Conservation (phyloP, 1,140 invertebrate species). For the Spodoptera litura region DNA sequence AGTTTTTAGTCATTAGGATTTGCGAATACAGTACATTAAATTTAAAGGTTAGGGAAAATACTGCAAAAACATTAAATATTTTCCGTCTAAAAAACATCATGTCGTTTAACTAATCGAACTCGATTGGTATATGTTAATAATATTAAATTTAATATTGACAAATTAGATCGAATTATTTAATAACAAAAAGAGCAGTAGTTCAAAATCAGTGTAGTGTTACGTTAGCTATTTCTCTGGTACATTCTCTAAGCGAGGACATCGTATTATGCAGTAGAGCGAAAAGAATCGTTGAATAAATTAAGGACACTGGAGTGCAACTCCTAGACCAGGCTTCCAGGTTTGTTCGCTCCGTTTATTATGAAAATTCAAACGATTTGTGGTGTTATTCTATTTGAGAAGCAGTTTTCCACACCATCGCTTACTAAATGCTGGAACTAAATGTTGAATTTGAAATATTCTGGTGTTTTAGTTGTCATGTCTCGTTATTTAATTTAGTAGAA, state of each 20-base stretch:
- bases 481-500: no score
- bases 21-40: no score
- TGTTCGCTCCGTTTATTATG: conserved; percentile 26
- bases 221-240: not conserved
- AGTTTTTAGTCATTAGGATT: no score
- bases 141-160: no score
- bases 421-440: not conserved
- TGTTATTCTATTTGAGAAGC: conserved; percentile 21
- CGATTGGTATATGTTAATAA: no score
- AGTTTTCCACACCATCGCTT: not conserved
- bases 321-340: conserved; percentile 6
- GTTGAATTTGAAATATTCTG: not conserved
- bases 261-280: conserved; percentile 27
- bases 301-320: conserved; percentile 6
- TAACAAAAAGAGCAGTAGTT: no score
- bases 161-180: no score
- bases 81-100: no score
- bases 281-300: conserved; percentile 40
- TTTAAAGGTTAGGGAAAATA: no score
- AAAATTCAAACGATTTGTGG: conserved; percentile 20
- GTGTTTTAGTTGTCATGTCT: no score
- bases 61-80: no score
- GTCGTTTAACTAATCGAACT: no score
- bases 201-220: not conserved
- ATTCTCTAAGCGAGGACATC: not conserved